These are phyloP conservation scores for Nyctereutes procyonoides DNA, from an alignment of 2,113 vertebrate species.

Conservation along the genomic window DNA sequence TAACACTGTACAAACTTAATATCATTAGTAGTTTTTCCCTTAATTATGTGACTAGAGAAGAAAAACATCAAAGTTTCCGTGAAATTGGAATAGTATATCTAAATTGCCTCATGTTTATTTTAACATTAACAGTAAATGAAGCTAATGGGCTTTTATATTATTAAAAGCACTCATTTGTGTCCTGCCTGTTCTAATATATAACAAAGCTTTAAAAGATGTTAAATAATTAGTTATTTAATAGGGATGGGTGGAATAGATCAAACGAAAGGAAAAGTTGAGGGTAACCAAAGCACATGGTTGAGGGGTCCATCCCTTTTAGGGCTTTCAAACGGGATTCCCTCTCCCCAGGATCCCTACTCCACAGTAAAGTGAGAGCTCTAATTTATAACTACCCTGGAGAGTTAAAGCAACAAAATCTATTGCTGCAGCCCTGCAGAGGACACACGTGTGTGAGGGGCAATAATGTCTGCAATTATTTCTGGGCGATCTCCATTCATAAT, in stretches of 20 bases:
- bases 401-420: conserved; percentile 65
- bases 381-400: conserved; percentile 79
- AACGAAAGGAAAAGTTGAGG: conserved; percentile 82
- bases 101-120: conserved; percentile 94
- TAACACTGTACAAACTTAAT: conserved; percentile 94
- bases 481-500: conserved; percentile 67
- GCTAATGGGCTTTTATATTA: conserved; percentile 93
- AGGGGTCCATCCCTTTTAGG: conserved; percentile 49
- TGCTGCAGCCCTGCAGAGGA: conserved; percentile 38
- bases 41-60: conserved; percentile 93
- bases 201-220: conserved; percentile 91
- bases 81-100: conserved; percentile 93
- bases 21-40: conserved; percentile 93
- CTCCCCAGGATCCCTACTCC: conserved; percentile 34
- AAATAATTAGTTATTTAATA: conserved; percentile 94
- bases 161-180: conserved; percentile 92
- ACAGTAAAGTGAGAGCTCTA: conserved; percentile 81
- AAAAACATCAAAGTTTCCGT: conserved; percentile 93
- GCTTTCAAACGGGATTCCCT: conserved; percentile 49
- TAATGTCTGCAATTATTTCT: conserved; percentile 43
- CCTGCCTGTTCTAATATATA: conserved; percentile 89
- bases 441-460: not conserved
- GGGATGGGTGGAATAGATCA: conserved; percentile 87
- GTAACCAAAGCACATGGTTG: not conserved
- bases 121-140: conserved; percentile 94